Percentiles rank a stretch among this genome's conserved stretches.
Evolutionary conservation across 2,888 invertebrate species (phyloP).

Genomic region (Eupithecia exiguata): DNA sequence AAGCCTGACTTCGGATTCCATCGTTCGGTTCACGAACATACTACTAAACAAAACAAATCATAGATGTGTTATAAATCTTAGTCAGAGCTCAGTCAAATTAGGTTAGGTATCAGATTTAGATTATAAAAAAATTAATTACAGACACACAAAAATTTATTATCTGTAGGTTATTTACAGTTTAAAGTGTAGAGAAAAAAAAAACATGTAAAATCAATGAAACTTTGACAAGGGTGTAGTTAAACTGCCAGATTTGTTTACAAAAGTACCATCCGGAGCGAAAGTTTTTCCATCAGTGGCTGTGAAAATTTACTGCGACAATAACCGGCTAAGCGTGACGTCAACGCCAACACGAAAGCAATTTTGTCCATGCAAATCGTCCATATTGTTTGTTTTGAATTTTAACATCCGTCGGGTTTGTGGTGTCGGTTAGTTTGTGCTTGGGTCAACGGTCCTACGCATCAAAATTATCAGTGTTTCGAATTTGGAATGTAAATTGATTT

Average conservation of each 20-base stretch:
- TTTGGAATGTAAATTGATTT: not conserved
- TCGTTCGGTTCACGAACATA: too few species aligned
- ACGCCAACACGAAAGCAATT: slow-evolving; percentile 40
- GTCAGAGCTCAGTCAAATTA: not conserved
- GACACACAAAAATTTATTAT: too few species aligned
- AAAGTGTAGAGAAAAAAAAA: too few species aligned
- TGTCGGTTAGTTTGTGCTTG: slow-evolving; percentile 47
- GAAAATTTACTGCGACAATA: slow-evolving; percentile 70
- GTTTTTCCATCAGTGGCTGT: slow-evolving; percentile 68
- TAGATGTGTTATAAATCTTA: not conserved
- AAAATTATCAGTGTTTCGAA: slow-evolving; percentile 14
- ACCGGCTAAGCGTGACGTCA: slow-evolving; percentile 49
- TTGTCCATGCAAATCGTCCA: slow-evolving; percentile 54
- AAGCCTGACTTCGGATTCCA: too few species aligned
- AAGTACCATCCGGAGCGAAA: slow-evolving; percentile 52
- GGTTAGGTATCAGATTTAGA: not conserved
- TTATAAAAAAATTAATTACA: too few species aligned
- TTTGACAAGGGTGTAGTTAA: slow-evolving; percentile 14
- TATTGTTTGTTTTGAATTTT: slow-evolving; percentile 57
- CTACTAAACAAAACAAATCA: not conserved
- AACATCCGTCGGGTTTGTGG: slow-evolving; percentile 52
- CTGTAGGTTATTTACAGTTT: too few species aligned
- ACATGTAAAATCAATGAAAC: not conserved
- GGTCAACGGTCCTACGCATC: slow-evolving; percentile 31
- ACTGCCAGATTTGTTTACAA: slow-evolving; percentile 27